Evolutionary conservation across 2,888 invertebrate genomes (phyloP).

Genomic region (Rhagonycha lutea): DNA sequence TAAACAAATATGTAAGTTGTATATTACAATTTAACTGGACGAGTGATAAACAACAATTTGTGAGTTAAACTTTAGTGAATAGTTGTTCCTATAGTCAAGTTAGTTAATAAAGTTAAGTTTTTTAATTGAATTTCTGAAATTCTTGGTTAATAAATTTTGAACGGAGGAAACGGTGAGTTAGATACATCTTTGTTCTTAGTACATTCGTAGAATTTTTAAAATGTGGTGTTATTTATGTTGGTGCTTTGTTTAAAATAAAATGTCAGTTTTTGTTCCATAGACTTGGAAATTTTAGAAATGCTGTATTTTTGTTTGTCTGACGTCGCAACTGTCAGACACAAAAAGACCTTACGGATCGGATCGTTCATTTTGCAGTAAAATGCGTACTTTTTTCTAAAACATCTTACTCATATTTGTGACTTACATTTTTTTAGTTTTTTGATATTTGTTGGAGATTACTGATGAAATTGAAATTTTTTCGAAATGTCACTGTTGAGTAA

Average conservation of each 20-base stretch:
- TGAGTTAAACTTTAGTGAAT: conserved; percentile 1
- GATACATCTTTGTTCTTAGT: not conserved
- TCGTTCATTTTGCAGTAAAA: not conserved
- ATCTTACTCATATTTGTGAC: not conserved
- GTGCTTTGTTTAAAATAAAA: not conserved
- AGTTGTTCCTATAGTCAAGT: not conserved
- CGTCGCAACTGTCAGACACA: not conserved
- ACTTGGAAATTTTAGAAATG: not conserved
- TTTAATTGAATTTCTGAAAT: not conserved
- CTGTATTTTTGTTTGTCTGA: not conserved
- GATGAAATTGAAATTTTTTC: not conserved
- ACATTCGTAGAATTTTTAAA: not conserved
- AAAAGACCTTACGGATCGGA: not conserved
- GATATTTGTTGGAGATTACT: not conserved
- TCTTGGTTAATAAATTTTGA: not conserved
- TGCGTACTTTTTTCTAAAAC: not conserved
- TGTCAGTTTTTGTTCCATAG: not conserved
- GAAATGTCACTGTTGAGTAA: not conserved
- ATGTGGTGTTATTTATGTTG: not conserved
- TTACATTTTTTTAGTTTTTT: not conserved
- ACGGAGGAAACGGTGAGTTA: not conserved
- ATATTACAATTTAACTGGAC: not conserved
- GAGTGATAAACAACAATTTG: not conserved
- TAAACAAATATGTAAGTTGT: not conserved
- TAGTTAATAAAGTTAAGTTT: not conserved